Evolutionary conservation across 2,113 vertebrate species (phyloP).

Genomic region (human): DNA sequence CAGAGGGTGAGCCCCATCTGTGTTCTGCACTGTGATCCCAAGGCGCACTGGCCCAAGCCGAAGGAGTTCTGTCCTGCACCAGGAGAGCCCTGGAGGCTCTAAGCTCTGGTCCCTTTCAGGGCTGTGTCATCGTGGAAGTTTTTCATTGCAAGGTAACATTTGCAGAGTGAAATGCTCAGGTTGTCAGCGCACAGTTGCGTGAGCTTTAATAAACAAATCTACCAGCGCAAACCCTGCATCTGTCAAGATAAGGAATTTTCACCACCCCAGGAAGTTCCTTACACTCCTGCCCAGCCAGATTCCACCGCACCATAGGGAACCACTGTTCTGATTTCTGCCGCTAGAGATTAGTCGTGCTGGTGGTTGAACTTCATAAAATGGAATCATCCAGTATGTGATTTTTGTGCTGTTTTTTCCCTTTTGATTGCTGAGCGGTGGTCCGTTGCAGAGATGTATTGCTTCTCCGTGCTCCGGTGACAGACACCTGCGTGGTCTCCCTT

Average conservation of each 20-base stretch:
- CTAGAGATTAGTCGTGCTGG: neutral
- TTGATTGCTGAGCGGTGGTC: accelerated
- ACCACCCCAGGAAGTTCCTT: neutral
- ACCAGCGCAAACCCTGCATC: accelerated
- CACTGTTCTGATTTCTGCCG: no score
- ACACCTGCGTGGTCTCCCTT: neutral
- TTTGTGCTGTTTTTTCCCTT: neutral
- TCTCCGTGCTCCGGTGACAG: neutral
- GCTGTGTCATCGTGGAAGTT: neutral
- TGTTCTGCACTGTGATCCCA: conserved; percentile 72
- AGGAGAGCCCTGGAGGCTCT: conserved; percentile 53
- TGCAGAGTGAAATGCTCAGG: neutral
- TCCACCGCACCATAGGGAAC: accelerated
- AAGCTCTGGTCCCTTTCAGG: neutral
- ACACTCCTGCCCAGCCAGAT: neutral
- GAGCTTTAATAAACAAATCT: neutral
- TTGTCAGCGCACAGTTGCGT: accelerated
- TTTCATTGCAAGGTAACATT: no score
- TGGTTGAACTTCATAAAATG: neutral
- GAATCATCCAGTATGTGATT: neutral
- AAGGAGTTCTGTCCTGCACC: conserved; percentile 87
- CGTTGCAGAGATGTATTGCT: accelerated
- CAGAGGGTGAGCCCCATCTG: conserved; percentile 82
- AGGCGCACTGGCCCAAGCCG: conserved; percentile 82
- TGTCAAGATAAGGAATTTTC: accelerated